Percentiles rank a stretch among this genome's conserved stretches.
Conservation (phyloP, 1,140 invertebrate species). For the Batillaria attramentaria region DNA sequence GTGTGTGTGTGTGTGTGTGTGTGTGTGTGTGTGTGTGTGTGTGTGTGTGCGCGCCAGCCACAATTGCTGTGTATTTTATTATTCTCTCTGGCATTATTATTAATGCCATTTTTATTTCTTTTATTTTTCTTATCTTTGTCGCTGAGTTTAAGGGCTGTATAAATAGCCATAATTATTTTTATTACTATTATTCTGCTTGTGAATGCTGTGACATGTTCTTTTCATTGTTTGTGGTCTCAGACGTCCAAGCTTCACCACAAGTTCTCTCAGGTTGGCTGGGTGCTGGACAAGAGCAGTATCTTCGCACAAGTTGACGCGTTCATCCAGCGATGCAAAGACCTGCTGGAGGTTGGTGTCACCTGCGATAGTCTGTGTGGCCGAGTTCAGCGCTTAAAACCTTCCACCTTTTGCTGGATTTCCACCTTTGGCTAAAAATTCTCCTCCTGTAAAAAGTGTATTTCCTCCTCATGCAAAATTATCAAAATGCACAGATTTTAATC, state of each 20-base stretch:
- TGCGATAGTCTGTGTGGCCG: no score
- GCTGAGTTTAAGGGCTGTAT: no score
- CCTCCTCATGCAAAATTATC: no score
- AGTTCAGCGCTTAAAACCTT: no score
- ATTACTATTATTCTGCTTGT: neutral
- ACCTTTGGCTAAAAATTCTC: no score
- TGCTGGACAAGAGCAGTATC: conserved; percentile 82
- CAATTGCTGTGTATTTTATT: neutral
- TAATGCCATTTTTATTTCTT: neutral
- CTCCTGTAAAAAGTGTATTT: no score
- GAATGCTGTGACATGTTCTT: neutral
- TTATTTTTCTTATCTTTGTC: no score
- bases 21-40: conserved; percentile 12
- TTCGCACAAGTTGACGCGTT: conserved; percentile 90
- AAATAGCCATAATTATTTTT: neutral
- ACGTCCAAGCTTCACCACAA: conserved; percentile 70
- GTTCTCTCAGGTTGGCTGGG: conserved; percentile 76
- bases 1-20: neutral
- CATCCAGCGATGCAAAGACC: conserved; percentile 85
- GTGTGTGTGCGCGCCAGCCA: neutral
- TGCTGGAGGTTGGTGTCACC: conserved; percentile 80
- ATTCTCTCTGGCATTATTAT: neutral
- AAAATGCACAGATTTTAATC: no score
- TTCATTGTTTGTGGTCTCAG: conserved; percentile 47
- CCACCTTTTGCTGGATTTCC: no score